These are phyloP conservation scores for Drosophila oshimai DNA, from an alignment of 1,140 invertebrate genomes.

Conservation along the genomic window DNA sequence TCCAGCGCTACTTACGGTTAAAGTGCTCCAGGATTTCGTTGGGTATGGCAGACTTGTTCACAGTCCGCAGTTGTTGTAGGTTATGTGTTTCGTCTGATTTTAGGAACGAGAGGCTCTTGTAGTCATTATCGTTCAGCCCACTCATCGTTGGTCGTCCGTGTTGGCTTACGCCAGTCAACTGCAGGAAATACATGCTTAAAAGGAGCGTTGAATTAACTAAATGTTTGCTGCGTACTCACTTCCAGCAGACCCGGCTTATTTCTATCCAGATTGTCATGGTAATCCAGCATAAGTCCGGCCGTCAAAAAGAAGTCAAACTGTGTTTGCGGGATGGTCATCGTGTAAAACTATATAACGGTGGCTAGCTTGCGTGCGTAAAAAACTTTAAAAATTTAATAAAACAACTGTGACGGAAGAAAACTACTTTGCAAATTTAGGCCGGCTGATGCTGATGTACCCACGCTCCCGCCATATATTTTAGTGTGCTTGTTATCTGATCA, in stretches of 20 bases:
- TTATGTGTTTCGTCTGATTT: slow-evolving; percentile 85
- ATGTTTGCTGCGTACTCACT: too few relatives aligned
- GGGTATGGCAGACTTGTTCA: slow-evolving; percentile 94
- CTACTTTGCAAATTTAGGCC: slow-evolving; percentile 24
- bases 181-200: neutral
- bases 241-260: slow-evolving; percentile 70
- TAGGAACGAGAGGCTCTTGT: slow-evolving; percentile 89
- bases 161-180: slow-evolving; percentile 78
- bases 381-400: neutral
- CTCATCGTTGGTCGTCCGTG: slow-evolving; percentile 84
- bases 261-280: slow-evolving; percentile 63
- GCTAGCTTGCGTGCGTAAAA: neutral
- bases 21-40: slow-evolving; percentile 97
- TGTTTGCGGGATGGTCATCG: slow-evolving; percentile 30
- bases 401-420: neutral
- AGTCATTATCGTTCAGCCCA: slow-evolving; percentile 95
- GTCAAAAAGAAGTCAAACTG: slow-evolving; percentile 56
- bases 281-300: slow-evolving; percentile 77
- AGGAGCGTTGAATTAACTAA: too few relatives aligned
- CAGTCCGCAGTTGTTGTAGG: slow-evolving; percentile 90
- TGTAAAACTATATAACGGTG: neutral
- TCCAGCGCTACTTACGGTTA: slow-evolving; percentile 87
- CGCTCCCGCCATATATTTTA: slow-evolving; percentile 64
- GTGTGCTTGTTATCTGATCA: too few relatives aligned
- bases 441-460: slow-evolving; percentile 48